Percentiles rank a stretch among this genome's conserved stretches.
phyloP scores from a whole-genome alignment of 2,888 invertebrate species.

The Invenusta paracnida region DNA sequence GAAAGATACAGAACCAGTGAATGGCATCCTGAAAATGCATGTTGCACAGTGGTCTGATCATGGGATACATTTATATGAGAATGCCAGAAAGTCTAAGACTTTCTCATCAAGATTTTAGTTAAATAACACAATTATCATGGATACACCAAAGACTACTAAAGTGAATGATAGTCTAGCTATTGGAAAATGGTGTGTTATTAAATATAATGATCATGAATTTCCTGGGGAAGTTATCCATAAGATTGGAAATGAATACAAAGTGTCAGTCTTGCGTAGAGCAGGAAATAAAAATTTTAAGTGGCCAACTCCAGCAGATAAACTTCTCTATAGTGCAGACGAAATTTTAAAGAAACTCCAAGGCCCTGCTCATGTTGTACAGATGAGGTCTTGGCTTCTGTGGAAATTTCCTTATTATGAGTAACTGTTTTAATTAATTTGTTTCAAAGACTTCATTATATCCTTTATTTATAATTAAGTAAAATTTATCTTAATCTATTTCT shows the following conservation, averaged over 20 bases:
- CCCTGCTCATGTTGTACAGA: not conserved
- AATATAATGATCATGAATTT: not conserved
- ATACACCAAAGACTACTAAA: not conserved
- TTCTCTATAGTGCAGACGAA: not conserved
- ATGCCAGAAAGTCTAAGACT: not conserved
- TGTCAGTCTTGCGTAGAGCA: not conserved
- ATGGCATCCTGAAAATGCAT: slow-evolving; percentile 22
- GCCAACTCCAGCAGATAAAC: not conserved
- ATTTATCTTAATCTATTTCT: not conserved
- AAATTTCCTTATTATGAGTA: not conserved
- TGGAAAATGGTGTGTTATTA: slow-evolving; percentile 1
- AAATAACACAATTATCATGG: not conserved
- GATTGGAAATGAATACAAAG: not conserved
- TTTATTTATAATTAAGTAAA: not conserved
- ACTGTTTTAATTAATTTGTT: not conserved
- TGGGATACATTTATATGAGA: not conserved
- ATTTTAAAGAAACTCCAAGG: not conserved
- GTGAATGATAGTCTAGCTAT: too few species aligned
- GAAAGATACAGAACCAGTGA: not conserved
- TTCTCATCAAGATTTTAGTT: not conserved
- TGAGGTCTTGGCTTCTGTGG: not conserved
- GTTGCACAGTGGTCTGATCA: not conserved
- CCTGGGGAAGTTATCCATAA: not conserved
- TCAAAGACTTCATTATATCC: not conserved
- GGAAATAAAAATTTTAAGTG: not conserved